These are phyloP conservation scores for Smittia sp. DNA, from an alignment of 2,888 invertebrate species.

Conservation along the genomic window DNA sequence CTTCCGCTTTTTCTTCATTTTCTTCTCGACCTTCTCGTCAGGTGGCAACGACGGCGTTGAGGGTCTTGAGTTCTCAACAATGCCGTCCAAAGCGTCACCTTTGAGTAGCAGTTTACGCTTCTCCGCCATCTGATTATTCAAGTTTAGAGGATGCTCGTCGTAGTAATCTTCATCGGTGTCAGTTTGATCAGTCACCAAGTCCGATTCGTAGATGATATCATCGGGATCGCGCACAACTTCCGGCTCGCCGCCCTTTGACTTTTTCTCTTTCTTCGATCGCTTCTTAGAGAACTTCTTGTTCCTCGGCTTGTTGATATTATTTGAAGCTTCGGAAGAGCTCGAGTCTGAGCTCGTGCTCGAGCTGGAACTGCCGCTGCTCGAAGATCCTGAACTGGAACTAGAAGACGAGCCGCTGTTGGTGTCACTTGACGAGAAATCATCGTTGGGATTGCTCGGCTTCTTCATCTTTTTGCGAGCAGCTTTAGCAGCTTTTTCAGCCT, in stretches of 20 bases:
- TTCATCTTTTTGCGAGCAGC: constrained; percentile 56
- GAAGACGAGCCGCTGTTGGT: constrained; percentile 75
- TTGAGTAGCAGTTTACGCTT: constrained; percentile 69
- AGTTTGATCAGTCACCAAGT: constrained; percentile 79
- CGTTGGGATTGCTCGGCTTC: constrained; percentile 55
- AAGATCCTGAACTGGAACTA: constrained; percentile 75
- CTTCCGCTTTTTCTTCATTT: constrained; percentile 58
- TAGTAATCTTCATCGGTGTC: constrained; percentile 88
- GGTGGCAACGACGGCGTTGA: constrained; percentile 60
- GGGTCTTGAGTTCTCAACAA: constrained; percentile 64
- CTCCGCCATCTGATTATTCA: constrained; percentile 69
- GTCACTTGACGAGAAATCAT: constrained; percentile 67
- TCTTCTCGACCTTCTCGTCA: constrained; percentile 48
- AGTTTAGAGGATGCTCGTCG: constrained; percentile 74
- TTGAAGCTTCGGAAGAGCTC: constrained; percentile 60
- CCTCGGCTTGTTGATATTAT: constrained; percentile 48
- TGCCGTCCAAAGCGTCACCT: constrained; percentile 63
- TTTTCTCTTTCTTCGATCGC: constrained; percentile 55
- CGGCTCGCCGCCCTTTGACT: constrained; percentile 49
- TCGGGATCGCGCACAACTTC: constrained; percentile 57
- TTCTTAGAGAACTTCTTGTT: constrained; percentile 43
- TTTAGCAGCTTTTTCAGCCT: constrained; percentile 43
- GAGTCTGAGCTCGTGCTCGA: constrained; percentile 60
- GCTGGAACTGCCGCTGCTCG: constrained; percentile 66
- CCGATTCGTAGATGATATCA: constrained; percentile 71